phyloP scores from a whole-genome alignment of 2,113 vertebrate species.

The Gambusia affinis region DNA sequence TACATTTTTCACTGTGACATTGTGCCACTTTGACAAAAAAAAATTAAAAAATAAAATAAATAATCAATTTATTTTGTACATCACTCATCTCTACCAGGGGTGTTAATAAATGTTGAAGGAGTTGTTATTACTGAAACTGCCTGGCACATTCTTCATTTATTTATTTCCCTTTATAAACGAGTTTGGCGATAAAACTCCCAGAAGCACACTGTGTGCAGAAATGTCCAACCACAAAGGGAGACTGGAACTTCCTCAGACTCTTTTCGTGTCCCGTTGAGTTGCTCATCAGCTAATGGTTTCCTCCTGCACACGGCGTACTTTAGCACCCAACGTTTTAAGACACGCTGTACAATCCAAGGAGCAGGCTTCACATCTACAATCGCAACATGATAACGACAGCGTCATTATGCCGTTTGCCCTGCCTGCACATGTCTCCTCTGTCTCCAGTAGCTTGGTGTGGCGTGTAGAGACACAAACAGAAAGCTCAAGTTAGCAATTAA shows the following conservation, averaged over 20 bases:
- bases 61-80: too few species aligned
- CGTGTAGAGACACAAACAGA: slow-evolving; percentile 23
- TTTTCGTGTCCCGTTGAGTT: not conserved
- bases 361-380: slow-evolving; percentile 20
- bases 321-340: not conserved
- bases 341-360: slow-evolving; percentile 12
- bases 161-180: slow-evolving; percentile 4
- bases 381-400: slow-evolving; percentile 15
- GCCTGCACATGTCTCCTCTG: slow-evolving; percentile 40
- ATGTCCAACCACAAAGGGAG: not conserved
- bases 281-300: slow-evolving; percentile 15
- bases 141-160: too few species aligned
- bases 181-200: not conserved
- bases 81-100: too few species aligned
- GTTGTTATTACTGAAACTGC: too few species aligned
- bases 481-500: slow-evolving; percentile 59
- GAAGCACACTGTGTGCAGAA: slow-evolving; percentile 8
- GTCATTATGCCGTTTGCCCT: slow-evolving; percentile 31
- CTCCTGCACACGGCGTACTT: slow-evolving; percentile 12
- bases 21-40: too few species aligned
- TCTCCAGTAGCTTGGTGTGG: slow-evolving; percentile 25
- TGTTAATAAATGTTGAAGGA: too few species aligned
- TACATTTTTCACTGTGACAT: too few species aligned
- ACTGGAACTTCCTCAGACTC: slow-evolving; percentile 6
- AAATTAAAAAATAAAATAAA: too few species aligned